phyloP scores from a whole-genome alignment of 2,113 vertebrate genomes.

The Microcebus tavaratra region DNA sequence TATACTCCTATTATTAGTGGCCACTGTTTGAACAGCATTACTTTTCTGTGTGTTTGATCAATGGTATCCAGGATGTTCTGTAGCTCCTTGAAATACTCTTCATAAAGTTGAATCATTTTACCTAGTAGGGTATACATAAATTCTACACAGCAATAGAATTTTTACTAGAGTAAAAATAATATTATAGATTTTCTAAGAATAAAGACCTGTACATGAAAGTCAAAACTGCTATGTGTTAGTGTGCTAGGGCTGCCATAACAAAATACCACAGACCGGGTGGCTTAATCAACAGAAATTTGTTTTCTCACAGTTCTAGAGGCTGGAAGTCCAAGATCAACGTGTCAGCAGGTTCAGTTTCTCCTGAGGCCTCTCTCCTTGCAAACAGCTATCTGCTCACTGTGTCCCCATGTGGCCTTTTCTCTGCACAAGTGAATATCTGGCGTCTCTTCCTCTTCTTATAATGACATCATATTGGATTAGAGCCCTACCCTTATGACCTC shows the following conservation, averaged over 20 bases:
- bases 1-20: background rate
- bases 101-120: background rate
- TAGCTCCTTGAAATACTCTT: background rate
- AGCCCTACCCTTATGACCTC: background rate
- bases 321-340: background rate
- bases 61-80: background rate
- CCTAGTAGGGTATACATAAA: background rate
- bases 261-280: background rate
- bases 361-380: background rate
- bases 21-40: background rate
- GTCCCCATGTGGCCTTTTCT: background rate
- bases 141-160: background rate
- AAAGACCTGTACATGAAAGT: background rate
- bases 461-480: background rate
- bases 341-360: background rate
- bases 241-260: background rate
- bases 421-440: background rate
- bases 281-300: background rate
- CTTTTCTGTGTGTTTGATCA: background rate
- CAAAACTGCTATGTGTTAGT: background rate
- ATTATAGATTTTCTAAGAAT: background rate
- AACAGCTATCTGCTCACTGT: background rate
- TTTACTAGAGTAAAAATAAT: background rate
- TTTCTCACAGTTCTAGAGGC: background rate
- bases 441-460: background rate